Base-by-base conservation (phyloP, 2,888 invertebrate species). In the Pristionchus exspectatus region DNA sequence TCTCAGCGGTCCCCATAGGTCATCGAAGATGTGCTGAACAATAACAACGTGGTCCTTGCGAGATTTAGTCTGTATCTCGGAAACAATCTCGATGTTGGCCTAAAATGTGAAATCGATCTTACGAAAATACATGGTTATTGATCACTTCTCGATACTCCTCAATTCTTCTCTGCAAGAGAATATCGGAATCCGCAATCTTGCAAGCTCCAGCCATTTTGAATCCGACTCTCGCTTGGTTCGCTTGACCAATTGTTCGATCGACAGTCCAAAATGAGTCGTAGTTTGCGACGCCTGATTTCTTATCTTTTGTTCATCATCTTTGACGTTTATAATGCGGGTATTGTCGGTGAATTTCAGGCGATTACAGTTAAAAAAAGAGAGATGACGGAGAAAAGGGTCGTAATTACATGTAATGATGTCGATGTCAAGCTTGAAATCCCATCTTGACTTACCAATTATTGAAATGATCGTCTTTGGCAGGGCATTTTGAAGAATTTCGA, bases 91-190 rank as follows among this genome's bases (percentile, higher is more conserved):
- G 0, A 10, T 30, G 12, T 30, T 30, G 2, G 30, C 69, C 69
- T 69, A 12, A 27, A 69, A 69, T n/a, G 3, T 4, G 4, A n/a
- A n/a, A 69, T 7, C 1, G 3, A 30, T 12, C 30, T n/a, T 9
- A 14, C n/a, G 3, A 30, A 2, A 27, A 7, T 10, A n/a, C 10
- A 14, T n/a, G 4, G 14, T 30, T 2, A n/a, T 21, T n/a, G 1
- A 66, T 74, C 14, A 30, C 69, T n/a, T 69, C 69, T 69, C 69
- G 69, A 69, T 69, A 69, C 69, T 69, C 69, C 69, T 69, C 69
- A 12, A 69, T 69, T 10, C 69, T 5, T 10, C 69, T 30, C 27
- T 69, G 69, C 2, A 12, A 14, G 2, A 69, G 69, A 7, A 69
- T 14, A 1, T 69, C 69, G 14, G 14, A 2, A 16, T 69, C n/a